Evolutionary conservation across 2,888 invertebrate genomes (phyloP), one percentile per base, ranked within the genome.

Genomic region (Cecidostiba fungosa): DNA sequence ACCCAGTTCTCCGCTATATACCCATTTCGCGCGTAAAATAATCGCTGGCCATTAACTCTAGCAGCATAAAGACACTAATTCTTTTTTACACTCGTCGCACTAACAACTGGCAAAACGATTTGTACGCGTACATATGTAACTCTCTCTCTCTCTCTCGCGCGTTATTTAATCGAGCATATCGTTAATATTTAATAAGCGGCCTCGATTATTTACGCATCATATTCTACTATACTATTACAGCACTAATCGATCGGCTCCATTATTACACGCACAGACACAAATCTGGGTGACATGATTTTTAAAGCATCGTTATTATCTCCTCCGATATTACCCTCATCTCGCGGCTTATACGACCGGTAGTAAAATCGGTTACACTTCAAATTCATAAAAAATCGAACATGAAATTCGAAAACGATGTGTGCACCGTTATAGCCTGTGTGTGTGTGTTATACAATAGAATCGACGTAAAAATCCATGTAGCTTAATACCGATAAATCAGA

Each of bases 401-500:
- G 23, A 12, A 26, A 66, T 26, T 66, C 29, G 26, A 66, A 66
- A 66, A 14, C 32, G 39, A 39, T 43, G n/a, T n/a, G n/a, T n/a
- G 39, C 39, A 29, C 14, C 62, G 54, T 54, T 54, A 54, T 6
- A 3, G 6, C n/a, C n/a, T n/a, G n/a, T n/a, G n/a, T n/a, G 36
- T 6, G 6, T 6, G 36, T 6, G 50, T 32, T n/a, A 29, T 3
- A 50, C 36, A 54, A 70, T 26, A 69, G 54, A 69, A 69, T 69
- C 36, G 16, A 6, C 36, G 70, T 62, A 73, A 81, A 73, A 43
- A 43, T 2, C 2, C 59, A 5, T 23, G 39, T 54, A 72, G 39
- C 16, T 81, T 43, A 81, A 73, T 81, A 74, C 59, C 66, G 74
- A 81, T 81, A 81, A 81, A 73, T 81, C 73, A 73, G 19, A 81